Conservation (phyloP, 2,797 vertebrate species). For the Thripadectes ignobilis region DNA sequence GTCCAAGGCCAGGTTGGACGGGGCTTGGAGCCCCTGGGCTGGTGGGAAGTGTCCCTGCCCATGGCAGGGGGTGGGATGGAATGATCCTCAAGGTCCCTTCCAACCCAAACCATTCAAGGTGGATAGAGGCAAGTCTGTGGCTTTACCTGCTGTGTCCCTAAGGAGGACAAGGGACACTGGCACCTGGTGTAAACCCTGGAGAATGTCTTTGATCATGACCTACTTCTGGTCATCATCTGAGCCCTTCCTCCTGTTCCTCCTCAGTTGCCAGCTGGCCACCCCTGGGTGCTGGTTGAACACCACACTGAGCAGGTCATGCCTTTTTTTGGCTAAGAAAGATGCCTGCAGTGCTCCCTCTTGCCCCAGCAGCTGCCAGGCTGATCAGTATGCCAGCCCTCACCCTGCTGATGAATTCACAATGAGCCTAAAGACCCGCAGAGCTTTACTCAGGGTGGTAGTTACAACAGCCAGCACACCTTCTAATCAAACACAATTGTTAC, state of each 20-base stretch:
- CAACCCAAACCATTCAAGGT: not conserved
- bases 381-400: not conserved
- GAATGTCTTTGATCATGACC: not conserved
- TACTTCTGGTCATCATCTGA: not conserved
- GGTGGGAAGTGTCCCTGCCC: not conserved
- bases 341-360: not conserved
- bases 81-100: not conserved
- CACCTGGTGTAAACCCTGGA: not conserved
- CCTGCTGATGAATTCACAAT: constrained; percentile 10
- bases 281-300: not conserved
- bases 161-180: not conserved
- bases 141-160: not conserved
- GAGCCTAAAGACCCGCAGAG: not conserved
- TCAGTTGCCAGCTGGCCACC: not conserved
- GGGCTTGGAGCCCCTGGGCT: not conserved
- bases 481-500: constrained; percentile 30
- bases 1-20: rapidly evolving
- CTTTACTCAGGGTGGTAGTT: constrained; percentile 38
- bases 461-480: constrained; percentile 23
- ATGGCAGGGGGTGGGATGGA: not conserved
- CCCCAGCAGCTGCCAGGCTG: not conserved
- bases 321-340: not conserved
- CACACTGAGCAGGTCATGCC: not conserved
- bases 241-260: not conserved
- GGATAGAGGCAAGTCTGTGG: too few relatives aligned